These are phyloP conservation scores for Tromatobia lineatoria DNA, from an alignment of 2,888 invertebrate species.

Conservation along the genomic window DNA sequence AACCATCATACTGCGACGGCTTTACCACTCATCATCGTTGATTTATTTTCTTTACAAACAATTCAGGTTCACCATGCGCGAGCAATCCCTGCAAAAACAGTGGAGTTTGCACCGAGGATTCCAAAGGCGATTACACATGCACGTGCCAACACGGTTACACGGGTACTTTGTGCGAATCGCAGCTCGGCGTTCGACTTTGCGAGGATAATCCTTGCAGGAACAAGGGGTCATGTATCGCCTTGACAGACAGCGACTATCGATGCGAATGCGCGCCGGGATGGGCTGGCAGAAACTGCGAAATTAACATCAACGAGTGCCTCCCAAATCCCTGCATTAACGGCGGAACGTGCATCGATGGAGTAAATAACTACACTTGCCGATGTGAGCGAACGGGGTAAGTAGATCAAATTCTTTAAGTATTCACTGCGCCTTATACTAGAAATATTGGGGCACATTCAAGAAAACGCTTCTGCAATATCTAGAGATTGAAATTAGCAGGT, in stretches of 20 bases:
- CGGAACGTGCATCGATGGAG: slow-evolving; percentile 91
- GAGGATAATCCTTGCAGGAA: slow-evolving; percentile 92
- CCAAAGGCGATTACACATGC: slow-evolving; percentile 91
- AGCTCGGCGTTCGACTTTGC: slow-evolving; percentile 90
- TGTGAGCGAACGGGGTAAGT: slow-evolving; percentile 90
- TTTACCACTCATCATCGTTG: slow-evolving; percentile 6
- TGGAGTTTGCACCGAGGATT: slow-evolving; percentile 90
- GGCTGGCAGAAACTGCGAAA: slow-evolving; percentile 90
- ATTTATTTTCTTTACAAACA: slow-evolving; percentile 33
- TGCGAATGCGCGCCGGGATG: slow-evolving; percentile 87
- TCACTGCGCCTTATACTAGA: too few species aligned
- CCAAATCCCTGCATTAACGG: slow-evolving; percentile 90
- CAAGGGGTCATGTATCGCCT: slow-evolving; percentile 91
- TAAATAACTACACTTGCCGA: slow-evolving; percentile 92
- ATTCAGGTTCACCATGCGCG: slow-evolving; percentile 90
- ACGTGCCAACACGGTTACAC: slow-evolving; percentile 90
- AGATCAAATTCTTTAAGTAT: background rate
- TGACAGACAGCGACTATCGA: slow-evolving; percentile 86
- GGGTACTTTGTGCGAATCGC: slow-evolving; percentile 90
- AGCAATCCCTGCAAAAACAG: slow-evolving; percentile 91
- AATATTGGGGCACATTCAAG: too few species aligned
- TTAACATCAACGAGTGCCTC: slow-evolving; percentile 92
- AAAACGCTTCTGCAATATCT: too few species aligned
- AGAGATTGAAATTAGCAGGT: too few species aligned
- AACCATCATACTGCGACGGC: background rate